Conservation (phyloP, 1,140 invertebrate species). For the Atta colombica region DNA sequence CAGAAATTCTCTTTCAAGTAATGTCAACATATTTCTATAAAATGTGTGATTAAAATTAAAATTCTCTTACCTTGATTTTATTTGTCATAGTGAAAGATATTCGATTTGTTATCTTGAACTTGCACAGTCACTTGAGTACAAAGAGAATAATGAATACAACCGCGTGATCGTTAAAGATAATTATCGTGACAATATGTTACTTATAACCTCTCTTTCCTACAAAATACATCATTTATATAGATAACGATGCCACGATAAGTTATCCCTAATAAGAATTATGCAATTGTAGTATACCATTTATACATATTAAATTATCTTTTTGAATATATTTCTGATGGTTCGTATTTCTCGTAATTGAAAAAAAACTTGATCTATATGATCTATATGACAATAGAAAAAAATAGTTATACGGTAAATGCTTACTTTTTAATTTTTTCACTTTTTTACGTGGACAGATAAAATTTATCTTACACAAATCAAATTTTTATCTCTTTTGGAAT, state of each 20-base stretch:
- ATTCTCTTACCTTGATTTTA: constrained; percentile 22
- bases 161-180: not conserved
- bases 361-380: too few species aligned
- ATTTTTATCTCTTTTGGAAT: too few species aligned
- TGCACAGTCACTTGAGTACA: not conserved
- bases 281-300: not conserved
- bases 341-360: too few species aligned
- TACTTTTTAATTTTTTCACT: too few species aligned
- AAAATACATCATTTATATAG: not conserved
- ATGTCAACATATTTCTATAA: not conserved
- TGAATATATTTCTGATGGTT: too few species aligned
- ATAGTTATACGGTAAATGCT: too few species aligned
- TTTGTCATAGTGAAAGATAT: not conserved
- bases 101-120: not conserved
- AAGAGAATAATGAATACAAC: not conserved
- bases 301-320: too few species aligned
- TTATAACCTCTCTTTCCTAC: not conserved
- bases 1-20: not conserved
- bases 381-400: too few species aligned
- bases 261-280: not conserved
- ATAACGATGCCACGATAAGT: not conserved
- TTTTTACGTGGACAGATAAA: too few species aligned
- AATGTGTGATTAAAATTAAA: not conserved
- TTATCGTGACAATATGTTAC: not conserved
- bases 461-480: too few species aligned